Base-by-base conservation (phyloP, 2,113 vertebrate genomes). In the Centropristis striata region DNA sequence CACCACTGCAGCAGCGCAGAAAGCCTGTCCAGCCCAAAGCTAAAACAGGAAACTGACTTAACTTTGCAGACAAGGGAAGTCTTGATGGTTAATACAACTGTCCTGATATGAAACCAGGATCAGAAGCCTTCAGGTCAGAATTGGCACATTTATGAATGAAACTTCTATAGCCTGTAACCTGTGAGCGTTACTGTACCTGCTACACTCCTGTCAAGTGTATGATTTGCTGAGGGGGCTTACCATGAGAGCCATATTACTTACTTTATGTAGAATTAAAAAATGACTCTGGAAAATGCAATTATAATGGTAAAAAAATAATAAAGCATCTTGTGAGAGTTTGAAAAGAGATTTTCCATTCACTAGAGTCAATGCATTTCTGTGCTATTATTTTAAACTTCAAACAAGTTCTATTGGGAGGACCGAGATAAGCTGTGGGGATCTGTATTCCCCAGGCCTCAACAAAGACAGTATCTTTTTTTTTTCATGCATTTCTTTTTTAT, bases 21-120 rank as follows among this genome's bases (percentile, higher is more conserved):
- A 93, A 73, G 54, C 20, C 66, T 1, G 49, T 76, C 5, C 58
- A 41, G 32, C 23, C 49, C 32, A 94, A 90, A 78, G 10, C 63
- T 39, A 85, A 83, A 50, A 15, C 64, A 4, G 78, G 58, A 70
- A 90, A 90, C 28, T 84, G 72, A 81, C 20, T 50, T 21, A 20
- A 49, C 7, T 59, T 12, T 39, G 16, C 1, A 53, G 36, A 36
- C 8, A 39, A 37, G 46, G 10, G 1, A n/a, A 51, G 39, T 18
- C 7, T n/a, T 5, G 4, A 14, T 67, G 2, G 20, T 53, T 39
- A 23, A 4, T 53, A 36, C 15, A 39, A 10, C 12, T 32, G 42
- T 9, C 5, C 21, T 54, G 10, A 55, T 25, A 13, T 42, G 18
- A 55, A 49, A 20, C 25, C 18, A 28, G 23, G 14, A 67, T 4